These are phyloP conservation scores for Thripadectes ignobilis DNA, from an alignment of 2,797 vertebrate species.

Conservation along the genomic window DNA sequence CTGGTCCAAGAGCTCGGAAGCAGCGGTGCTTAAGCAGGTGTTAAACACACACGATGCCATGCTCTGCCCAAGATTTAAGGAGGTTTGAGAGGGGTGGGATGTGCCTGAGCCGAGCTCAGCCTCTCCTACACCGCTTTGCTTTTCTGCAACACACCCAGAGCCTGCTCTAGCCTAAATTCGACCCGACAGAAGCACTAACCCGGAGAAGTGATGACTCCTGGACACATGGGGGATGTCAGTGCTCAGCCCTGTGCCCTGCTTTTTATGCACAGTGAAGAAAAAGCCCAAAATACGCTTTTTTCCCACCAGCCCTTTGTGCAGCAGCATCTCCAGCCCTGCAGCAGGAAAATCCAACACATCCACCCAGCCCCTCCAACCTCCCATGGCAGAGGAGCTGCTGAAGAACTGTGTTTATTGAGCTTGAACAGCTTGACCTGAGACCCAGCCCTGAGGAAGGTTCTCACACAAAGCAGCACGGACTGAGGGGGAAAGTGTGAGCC, in stretches of 20 bases:
- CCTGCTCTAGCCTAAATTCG: neutral
- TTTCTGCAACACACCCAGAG: too few species aligned
- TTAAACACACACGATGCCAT: neutral
- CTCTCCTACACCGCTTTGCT: neutral
- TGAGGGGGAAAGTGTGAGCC: accelerated
- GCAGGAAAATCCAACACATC: neutral
- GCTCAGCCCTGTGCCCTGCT: accelerated
- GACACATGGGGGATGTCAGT: neutral
- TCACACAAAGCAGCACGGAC: neutral
- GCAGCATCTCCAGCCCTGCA: neutral
- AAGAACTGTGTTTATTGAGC: neutral
- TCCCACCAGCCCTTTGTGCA: neutral
- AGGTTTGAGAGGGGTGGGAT: neutral
- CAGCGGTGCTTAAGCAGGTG: neutral
- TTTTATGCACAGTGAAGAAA: neutral
- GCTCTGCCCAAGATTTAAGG: neutral
- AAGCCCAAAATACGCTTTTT: neutral
- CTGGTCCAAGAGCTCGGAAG: conserved; percentile 11
- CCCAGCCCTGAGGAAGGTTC: neutral
- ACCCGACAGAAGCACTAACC: neutral
- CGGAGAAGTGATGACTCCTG: neutral
- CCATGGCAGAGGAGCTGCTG: accelerated
- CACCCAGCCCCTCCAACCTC: neutral
- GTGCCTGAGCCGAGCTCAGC: neutral
- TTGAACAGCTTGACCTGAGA: neutral